Evolutionary conservation across 2,888 invertebrate species (phyloP).

Genomic region (Pseudoips prasinana): DNA sequence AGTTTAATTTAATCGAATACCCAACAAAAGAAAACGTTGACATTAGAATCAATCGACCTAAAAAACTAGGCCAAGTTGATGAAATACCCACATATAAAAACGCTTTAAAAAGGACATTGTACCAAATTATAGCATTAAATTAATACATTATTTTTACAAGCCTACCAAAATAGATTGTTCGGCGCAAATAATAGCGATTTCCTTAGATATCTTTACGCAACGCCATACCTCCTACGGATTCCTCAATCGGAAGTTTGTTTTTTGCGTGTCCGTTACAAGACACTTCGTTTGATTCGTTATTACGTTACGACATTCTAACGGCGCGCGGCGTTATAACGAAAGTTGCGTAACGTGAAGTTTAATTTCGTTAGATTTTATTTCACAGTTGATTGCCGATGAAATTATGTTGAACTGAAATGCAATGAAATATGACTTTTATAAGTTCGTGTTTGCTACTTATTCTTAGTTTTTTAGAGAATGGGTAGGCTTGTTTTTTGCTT

Average conservation of each 20-base stretch:
- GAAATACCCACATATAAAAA: no score
- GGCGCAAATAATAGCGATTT: slow-evolving; percentile 9
- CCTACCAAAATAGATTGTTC: neutral
- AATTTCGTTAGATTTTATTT: slow-evolving; percentile 65
- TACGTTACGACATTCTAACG: slow-evolving; percentile 35
- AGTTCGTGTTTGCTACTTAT: slow-evolving; percentile 9
- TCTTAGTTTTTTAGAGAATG: slow-evolving; percentile 9
- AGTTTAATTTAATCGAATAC: neutral
- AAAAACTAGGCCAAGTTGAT: neutral
- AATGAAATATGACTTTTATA: slow-evolving; percentile 16
- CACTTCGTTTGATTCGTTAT: slow-evolving; percentile 38
- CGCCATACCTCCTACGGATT: slow-evolving; percentile 30
- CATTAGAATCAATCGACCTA: neutral
- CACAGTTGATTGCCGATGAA: slow-evolving; percentile 52
- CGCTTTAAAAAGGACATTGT: no score
- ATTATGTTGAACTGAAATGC: slow-evolving; percentile 11
- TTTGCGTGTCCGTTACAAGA: slow-evolving; percentile 44
- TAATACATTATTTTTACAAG: no score
- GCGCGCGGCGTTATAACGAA: slow-evolving; percentile 46
- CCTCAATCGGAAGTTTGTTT: slow-evolving; percentile 36
- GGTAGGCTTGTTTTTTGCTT: slow-evolving; percentile 14
- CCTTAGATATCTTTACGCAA: slow-evolving; percentile 29
- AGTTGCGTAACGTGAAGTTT: slow-evolving; percentile 48
- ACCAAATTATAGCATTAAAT: no score
- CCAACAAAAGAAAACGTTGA: neutral